phyloP scores from a whole-genome alignment of 2,797 vertebrate genomes.

The Choloepus didactylus region DNA sequence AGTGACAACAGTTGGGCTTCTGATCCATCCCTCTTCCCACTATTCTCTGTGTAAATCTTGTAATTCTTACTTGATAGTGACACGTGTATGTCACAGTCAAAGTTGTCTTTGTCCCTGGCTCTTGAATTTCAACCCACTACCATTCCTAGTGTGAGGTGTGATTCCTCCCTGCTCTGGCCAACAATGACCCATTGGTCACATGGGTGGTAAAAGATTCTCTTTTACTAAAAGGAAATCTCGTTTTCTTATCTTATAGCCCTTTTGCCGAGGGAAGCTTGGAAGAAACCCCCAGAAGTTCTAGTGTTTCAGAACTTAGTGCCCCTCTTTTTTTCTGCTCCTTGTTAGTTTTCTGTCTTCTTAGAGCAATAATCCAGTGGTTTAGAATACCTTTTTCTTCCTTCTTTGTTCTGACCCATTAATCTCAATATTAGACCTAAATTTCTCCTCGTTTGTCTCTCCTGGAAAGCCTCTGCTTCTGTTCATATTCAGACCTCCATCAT shows the following conservation, averaged over 20 bases:
- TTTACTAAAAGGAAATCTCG: constrained; percentile 42
- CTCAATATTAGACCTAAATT: constrained; percentile 22
- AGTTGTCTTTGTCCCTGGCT: background rate
- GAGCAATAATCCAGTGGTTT: background rate
- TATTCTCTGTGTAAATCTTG: background rate
- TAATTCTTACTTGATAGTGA: background rate
- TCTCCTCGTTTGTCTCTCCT: background rate
- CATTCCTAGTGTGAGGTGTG: background rate
- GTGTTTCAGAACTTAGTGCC: background rate
- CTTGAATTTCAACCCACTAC: background rate
- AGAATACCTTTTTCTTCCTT: background rate
- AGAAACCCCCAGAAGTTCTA: background rate
- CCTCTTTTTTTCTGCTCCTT: constrained; percentile 1
- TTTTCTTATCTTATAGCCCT: background rate
- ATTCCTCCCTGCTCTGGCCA: background rate
- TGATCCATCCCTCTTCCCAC: background rate
- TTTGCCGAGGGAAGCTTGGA: background rate
- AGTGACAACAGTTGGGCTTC: background rate
- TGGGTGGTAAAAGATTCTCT: background rate
- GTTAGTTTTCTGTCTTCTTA: background rate
- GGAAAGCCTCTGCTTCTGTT: constrained; percentile 24
- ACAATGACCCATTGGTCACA: background rate
- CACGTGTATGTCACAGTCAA: background rate
- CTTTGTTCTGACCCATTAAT: constrained; percentile 36
- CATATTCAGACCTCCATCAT: constrained; percentile 22